Evolutionary conservation across 1,140 invertebrate species (phyloP).

Genomic region (Nasonia vitripennis): DNA sequence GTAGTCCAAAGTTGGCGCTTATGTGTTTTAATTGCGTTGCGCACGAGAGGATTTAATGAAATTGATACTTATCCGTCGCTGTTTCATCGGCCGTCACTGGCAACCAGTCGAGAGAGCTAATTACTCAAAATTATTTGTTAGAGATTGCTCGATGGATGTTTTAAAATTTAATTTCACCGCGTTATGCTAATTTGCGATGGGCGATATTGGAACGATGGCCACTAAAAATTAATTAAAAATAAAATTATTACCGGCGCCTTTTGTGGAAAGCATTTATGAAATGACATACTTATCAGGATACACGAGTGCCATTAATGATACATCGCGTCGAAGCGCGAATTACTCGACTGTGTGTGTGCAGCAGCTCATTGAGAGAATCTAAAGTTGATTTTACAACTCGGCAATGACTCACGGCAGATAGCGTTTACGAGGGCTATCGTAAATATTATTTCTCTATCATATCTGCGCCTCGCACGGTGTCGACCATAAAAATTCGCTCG

Average conservation of each 20-base stretch:
- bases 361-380: not conserved
- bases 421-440: slow-evolving; percentile 21
- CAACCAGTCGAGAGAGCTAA: no score
- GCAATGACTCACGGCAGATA: slow-evolving; percentile 37
- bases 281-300: not conserved
- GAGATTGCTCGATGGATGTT: no score
- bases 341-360: not conserved
- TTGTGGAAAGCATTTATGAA: not conserved
- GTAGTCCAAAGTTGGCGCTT: not conserved
- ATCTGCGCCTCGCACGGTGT: not conserved
- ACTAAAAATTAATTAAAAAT: not conserved
- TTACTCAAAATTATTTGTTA: no score
- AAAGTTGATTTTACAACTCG: slow-evolving; percentile 26
- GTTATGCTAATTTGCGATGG: not conserved
- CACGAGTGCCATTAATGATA: not conserved
- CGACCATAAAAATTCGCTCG: not conserved
- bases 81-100: no score
- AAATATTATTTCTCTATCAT: slow-evolving; percentile 35
- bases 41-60: no score
- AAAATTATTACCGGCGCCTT: not conserved
- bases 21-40: not conserved
- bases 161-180: no score
- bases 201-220: not conserved
- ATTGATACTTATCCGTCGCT: no score
- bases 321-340: not conserved